Base-by-base conservation (phyloP, 2,888 invertebrate species). In the Fragum fragum region DNA sequence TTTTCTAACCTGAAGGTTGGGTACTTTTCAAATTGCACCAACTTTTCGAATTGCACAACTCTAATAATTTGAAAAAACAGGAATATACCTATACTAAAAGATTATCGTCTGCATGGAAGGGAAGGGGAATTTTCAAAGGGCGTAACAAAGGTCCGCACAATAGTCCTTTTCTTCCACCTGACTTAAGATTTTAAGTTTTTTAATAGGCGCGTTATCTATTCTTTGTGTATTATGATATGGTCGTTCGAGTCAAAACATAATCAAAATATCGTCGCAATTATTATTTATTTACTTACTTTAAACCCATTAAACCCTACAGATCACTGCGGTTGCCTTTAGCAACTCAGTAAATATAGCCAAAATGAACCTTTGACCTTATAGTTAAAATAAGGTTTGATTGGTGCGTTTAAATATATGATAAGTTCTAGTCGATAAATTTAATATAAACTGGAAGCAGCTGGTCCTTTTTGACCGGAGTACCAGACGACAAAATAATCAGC, bases 121-220 rank as follows among this genome's bases (percentile, higher is more conserved):
- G 14, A 47, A n/a, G 47, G 47, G 47, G 47, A 16, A 47, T 18
- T 47, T 47, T n/a, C 47, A 3, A 47, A 6, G 42, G 11, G n/a
- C 61, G 23, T 47, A 47, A 66, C 42, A 66, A 66, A 42, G 42
- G 47, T n/a, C 42, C 1, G 28, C 42, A 70, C 52, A 70, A 70
- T 70, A 26, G 28, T 5, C n/a, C 66, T 66, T 66, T 66, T 66
- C 39, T 66, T 66, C 66, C 7, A 42, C 16, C 23, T 66, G 39
- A 42, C 66, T 66, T 23, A 66, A 66, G 66, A 66, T 66, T 47
- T 66, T 66, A 66, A 66, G 26, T 66, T 66, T 42, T 66, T 66
- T 66, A 66, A 66, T 66, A 66, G 66, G 66, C 42, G 36, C 14
- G 66, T 26, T 66, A 66, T 66, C 66, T 66, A n/a, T 57, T 28